phyloP scores from a whole-genome alignment of 2,888 invertebrate species.

The Heteropelma amictum region DNA sequence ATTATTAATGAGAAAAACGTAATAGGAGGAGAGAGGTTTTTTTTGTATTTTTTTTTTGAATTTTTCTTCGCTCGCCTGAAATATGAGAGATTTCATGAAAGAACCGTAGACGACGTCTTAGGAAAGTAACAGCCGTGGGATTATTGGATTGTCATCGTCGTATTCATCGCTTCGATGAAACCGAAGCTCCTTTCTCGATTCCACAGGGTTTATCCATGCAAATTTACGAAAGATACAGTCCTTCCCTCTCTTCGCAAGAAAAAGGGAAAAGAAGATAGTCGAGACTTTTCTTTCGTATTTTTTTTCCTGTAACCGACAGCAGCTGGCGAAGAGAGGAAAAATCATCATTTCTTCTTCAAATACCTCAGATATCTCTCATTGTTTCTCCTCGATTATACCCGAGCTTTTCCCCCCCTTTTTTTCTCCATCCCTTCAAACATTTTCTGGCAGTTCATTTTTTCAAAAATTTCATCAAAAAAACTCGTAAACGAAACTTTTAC shows the following conservation, averaged over 20 bases:
- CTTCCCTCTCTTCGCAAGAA: not conserved
- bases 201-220: constrained; percentile 49
- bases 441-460: too few species aligned
- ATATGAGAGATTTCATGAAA: constrained; percentile 38
- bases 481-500: too few species aligned
- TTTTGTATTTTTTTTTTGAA: constrained; percentile 12
- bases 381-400: not conserved
- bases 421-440: too few species aligned
- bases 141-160: constrained; percentile 50
- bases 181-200: constrained; percentile 47
- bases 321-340: not conserved
- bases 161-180: constrained; percentile 28
- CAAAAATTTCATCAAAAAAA: too few species aligned
- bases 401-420: too few species aligned
- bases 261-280: constrained; percentile 4
- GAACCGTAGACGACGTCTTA: constrained; percentile 19
- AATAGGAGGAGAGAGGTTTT: not conserved
- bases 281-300: not conserved
- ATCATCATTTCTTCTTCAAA: constrained; percentile 6
- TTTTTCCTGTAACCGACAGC: not conserved
- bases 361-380: constrained; percentile 29
- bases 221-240: constrained; percentile 41
- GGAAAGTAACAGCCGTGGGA: constrained; percentile 44
- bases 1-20: not conserved
- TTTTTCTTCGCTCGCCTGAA: constrained; percentile 16